Base-by-base conservation (phyloP, 1,140 invertebrate species). In the Aphaenogaster floridana region DNA sequence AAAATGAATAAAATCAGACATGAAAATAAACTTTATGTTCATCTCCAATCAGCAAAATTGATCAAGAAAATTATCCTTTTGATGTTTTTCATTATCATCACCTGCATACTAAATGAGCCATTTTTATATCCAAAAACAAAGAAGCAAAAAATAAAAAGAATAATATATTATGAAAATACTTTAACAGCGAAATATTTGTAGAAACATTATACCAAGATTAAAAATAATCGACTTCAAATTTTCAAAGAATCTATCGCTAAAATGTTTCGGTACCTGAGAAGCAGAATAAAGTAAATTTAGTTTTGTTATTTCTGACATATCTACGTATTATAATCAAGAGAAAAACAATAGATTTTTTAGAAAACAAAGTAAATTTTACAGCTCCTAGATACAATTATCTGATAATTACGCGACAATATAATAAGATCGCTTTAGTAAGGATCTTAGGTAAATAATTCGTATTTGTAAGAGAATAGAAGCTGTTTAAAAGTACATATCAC, bases 381-480 rank as follows among this genome's bases (percentile, higher is more conserved):
- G 9, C 28, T 34, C 2, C 59, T 63, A 36, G 36, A 13, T 21
- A 7, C 0, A n/a, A 74, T 74, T 57, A 15, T 21, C 17, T 42
- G n/a, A 59, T 39, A 76, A 15, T 21, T 3, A 42, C 59, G 17
- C 34, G 36, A 11, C 5, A 39, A 66, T 7, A 21, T 28, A 50
- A 34, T 71, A 52, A 36, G 17, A n/a, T 66, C 15, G 17, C 15
- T 36, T 36, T 63, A 36, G 36, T 63, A 63, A 34, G 6, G 36
- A 17, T 7, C 28, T 36, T 36, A 42, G n/a, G 9, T 9, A 39
- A 57, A 76, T 6, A 39, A 76, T 76, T 76, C 42, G n/a, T 59
- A 76, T 57, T 42, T 39, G 13, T 72, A 59, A 77, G 21, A 77
- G 15, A 77, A 77, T 28, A n/a, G 45, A 74, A 61, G 17, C 72